A percentile compares a stretch with the other conserved stretches of the same genome.
phyloP scores from a whole-genome alignment of 53 echinoderm and acorn worm species.

The Echinometra lucunter region DNA sequence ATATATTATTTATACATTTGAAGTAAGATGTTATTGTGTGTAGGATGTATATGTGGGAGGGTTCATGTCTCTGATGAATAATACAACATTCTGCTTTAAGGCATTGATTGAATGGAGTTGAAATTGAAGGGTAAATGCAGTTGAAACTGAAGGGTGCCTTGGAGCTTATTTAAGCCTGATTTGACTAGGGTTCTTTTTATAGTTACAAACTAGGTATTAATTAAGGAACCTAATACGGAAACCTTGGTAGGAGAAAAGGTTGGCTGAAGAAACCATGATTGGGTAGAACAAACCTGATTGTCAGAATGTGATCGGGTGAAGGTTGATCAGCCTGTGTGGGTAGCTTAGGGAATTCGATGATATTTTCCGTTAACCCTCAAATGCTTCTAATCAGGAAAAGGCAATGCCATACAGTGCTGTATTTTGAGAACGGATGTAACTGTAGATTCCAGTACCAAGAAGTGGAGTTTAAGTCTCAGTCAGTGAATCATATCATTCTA shows the following conservation, averaged over 20 bases:
- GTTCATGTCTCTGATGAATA: neutral
- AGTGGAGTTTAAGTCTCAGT: neutral
- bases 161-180: neutral
- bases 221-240: neutral
- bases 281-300: neutral
- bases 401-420: neutral
- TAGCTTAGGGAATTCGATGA: neutral
- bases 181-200: neutral
- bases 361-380: neutral
- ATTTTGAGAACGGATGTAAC: neutral
- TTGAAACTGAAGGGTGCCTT: neutral
- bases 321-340: neutral
- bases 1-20: no score
- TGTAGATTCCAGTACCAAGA: neutral
- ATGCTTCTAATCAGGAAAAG: neutral
- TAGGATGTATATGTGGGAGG: no score
- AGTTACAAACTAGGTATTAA: neutral
- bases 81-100: neutral
- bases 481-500: neutral
- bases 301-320: neutral
- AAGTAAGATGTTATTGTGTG: no score
- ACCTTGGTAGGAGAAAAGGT: neutral
- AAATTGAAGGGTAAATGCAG: neutral
- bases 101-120: neutral
- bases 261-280: neutral